phyloP scores from a whole-genome alignment of 2,113 vertebrate genomes.

The Pollachius pollachius region DNA sequence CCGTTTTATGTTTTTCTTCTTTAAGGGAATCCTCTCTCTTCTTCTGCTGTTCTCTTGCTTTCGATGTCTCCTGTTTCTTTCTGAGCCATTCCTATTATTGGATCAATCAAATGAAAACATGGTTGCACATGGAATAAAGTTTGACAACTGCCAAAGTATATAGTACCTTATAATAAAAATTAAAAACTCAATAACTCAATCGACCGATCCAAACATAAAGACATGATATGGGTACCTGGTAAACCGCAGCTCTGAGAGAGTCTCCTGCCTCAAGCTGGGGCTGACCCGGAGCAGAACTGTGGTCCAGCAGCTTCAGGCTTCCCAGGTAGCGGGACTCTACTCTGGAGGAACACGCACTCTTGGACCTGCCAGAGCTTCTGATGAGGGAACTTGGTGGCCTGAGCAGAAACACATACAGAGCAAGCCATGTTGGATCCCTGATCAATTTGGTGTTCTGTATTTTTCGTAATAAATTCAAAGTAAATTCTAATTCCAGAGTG shows the following conservation, averaged over 20 bases:
- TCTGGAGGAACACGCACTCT: conserved; percentile 42
- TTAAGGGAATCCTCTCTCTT: conserved; percentile 79
- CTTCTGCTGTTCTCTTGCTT: conserved; percentile 73
- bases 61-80: conserved; percentile 81
- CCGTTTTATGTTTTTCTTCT: conserved; percentile 77
- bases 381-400: conserved; percentile 49
- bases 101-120: neutral
- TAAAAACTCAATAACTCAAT: neutral
- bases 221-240: conserved; percentile 78
- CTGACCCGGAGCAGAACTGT: conserved; percentile 62
- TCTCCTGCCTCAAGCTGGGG: conserved; percentile 74
- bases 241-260: conserved; percentile 83
- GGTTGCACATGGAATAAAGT: no score
- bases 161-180: neutral
- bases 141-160: neutral
- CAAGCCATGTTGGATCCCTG: neutral
- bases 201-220: neutral
- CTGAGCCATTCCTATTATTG: conserved; percentile 84
- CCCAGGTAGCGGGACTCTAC: conserved; percentile 83
- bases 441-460: neutral
- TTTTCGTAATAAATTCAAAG: no score
- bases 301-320: conserved; percentile 82
- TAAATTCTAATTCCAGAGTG: no score
- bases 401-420: neutral
- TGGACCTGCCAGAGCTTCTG: conserved; percentile 39